phyloP scores from a whole-genome alignment of 2,888 invertebrate genomes.

The Disparrhopalites patrizii region DNA sequence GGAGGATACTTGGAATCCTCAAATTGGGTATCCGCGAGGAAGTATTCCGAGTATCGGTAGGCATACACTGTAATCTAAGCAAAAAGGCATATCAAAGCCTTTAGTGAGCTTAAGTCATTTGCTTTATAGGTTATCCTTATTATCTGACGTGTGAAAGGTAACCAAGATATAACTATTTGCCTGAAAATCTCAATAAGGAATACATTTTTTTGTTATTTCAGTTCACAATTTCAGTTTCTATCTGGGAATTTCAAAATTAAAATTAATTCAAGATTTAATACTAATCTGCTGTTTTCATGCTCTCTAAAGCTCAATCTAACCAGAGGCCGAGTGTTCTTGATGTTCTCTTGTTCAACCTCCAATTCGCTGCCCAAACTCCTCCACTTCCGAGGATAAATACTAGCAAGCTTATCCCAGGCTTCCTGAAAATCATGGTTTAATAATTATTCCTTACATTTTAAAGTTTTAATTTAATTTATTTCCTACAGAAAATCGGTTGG shows the following conservation, averaged over 20 bases:
- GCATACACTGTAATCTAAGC: constrained; percentile 29
- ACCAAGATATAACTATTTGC: too few relatives aligned
- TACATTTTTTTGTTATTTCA: too few relatives aligned
- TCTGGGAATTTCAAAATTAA: too few relatives aligned
- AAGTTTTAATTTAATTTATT: too few relatives aligned
- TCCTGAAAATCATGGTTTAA: constrained; percentile 26
- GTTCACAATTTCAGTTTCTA: too few relatives aligned
- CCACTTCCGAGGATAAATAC: constrained; percentile 45
- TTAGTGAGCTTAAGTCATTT: too few relatives aligned
- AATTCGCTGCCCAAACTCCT: constrained; percentile 42
- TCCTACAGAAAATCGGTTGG: background rate
- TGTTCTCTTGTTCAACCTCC: constrained; percentile 41
- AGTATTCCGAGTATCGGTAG: constrained; percentile 28
- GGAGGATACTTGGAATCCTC: constrained; percentile 17
- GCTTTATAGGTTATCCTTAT: too few relatives aligned
- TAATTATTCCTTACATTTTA: background rate
- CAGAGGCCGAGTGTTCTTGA: constrained; percentile 41
- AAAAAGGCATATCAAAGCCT: background rate
- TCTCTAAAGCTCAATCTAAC: constrained; percentile 26
- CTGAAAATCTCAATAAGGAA: too few relatives aligned
- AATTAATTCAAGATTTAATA: too few relatives aligned
- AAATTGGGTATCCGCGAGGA: constrained; percentile 7
- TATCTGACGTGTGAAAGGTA: too few relatives aligned
- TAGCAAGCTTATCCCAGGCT: constrained; percentile 44
- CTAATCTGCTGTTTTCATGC: too few relatives aligned